Conservation (phyloP, 2,888 invertebrate genomes). For the Drosophila helvetica region DNA sequence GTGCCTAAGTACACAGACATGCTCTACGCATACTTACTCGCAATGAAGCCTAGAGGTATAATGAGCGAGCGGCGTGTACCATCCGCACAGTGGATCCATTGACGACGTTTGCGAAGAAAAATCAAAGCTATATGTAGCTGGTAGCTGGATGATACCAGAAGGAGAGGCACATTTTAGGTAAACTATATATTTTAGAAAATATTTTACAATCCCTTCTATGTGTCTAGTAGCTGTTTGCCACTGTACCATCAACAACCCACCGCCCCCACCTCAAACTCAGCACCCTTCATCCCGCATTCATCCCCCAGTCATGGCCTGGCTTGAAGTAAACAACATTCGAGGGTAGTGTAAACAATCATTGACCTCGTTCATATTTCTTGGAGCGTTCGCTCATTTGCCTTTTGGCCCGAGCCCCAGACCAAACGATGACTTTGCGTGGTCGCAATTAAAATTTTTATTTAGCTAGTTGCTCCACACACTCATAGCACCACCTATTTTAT, state of each 20-base stretch:
- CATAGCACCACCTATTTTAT: not conserved
- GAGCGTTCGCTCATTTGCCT: slow-evolving; percentile 71
- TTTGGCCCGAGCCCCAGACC: slow-evolving; percentile 40
- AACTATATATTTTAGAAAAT: too few species aligned
- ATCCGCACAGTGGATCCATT: slow-evolving; percentile 28
- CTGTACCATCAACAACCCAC: slow-evolving; percentile 7
- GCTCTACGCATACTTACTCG: slow-evolving; percentile 12
- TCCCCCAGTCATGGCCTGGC: slow-evolving; percentile 4
- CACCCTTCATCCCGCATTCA: not conserved
- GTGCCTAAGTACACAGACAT: slow-evolving; percentile 6
- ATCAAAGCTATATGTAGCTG: not conserved
- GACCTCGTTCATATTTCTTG: slow-evolving; percentile 77
- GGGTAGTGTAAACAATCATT: slow-evolving; percentile 79
- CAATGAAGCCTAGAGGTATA: slow-evolving; percentile 38
- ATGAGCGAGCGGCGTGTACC: slow-evolving; percentile 48
- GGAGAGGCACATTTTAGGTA: not conserved
- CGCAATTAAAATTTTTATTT: slow-evolving; percentile 76
- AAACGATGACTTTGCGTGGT: slow-evolving; percentile 42
- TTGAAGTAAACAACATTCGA: slow-evolving; percentile 75
- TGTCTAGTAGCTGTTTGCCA: slow-evolving; percentile 6
- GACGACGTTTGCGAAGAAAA: not conserved
- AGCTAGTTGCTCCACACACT: slow-evolving; percentile 42
- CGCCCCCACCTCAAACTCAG: not conserved
- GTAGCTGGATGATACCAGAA: not conserved
- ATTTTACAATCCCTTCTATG: slow-evolving; percentile 11